Conservation (phyloP, 2,113 vertebrate species). For the Porphyrio hochstetteri region DNA sequence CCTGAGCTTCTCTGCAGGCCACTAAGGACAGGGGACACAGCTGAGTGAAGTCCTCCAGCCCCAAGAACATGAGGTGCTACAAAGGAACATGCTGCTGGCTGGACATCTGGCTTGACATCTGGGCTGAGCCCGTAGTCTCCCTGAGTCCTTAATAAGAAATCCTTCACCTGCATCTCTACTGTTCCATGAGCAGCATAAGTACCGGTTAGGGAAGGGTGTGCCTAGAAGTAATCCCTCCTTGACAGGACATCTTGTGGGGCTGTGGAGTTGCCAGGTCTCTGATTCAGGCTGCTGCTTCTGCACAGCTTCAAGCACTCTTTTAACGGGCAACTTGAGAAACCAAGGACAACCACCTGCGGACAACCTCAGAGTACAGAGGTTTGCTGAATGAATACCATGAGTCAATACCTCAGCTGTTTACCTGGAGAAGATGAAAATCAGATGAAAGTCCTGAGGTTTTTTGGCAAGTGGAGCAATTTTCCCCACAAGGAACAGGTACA, state of each 20-base stretch:
- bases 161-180: background rate
- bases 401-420: background rate
- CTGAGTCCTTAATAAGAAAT: background rate
- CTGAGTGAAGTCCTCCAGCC: background rate
- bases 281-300: background rate
- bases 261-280: background rate
- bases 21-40: background rate
- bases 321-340: background rate
- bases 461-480: slow-evolving; percentile 8
- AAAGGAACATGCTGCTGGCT: background rate
- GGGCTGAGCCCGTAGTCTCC: background rate
- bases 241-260: background rate
- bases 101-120: background rate
- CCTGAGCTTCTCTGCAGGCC: background rate
- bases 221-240: background rate
- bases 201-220: background rate
- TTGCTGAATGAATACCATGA: background rate
- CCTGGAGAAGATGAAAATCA: slow-evolving; percentile 9
- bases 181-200: rapidly evolving
- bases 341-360: background rate
- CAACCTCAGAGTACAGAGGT: background rate
- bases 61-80: rapidly evolving
- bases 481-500: background rate
- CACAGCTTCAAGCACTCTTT: background rate
- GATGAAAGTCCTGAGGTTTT: background rate